Base-by-base conservation (phyloP, 1,140 invertebrate genomes). In the Ephestia elutella region DNA sequence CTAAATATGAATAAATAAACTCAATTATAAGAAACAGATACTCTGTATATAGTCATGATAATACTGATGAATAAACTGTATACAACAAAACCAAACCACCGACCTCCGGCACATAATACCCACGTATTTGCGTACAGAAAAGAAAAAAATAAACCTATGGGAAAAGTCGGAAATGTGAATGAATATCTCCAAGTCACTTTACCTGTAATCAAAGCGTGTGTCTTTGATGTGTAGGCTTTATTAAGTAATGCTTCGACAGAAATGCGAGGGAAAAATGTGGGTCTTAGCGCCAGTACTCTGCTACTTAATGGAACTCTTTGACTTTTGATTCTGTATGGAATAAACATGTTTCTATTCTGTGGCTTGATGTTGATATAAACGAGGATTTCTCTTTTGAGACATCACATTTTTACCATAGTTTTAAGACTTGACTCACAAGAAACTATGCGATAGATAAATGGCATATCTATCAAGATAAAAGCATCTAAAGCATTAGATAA, bases 161-260 rank as follows among this genome's bases (percentile, higher is more conserved):
- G 1, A 32, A 32, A 56, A 53, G 18, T 8, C 54, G 20, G n/a
- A 44, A 11, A 49, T 35, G 44, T 17, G n/a, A 19, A 56, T 38
- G 55, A 58, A 19, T 60, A 44, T 10, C 38, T 44, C 38, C 38
- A 44, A n/a, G 38, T 44, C 38, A 44, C 38, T 44, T 44, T 15
- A 44, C 38, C 38, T 44, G 38, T 44, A 44, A 44, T 44, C 38
- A 44, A 44, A 44, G 38, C 38, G n/a, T 44, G n/a, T 15, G 38
- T 44, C 38, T 44, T 44, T 44, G 38, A 44, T 44, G 38, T 44
- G 38, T 5, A 15, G 13, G 13, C n/a, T 44, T 44, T 44, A 44
- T 44, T 44, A 44, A 44, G 38, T 44, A 44, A 44, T 44, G 38
- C 38, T 44, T 15, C 38, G n/a, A 44, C 32, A 5, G 32, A 15